Evolutionary conservation across 2,888 invertebrate species (phyloP).

Genomic region (Ypsolopha sequella): DNA sequence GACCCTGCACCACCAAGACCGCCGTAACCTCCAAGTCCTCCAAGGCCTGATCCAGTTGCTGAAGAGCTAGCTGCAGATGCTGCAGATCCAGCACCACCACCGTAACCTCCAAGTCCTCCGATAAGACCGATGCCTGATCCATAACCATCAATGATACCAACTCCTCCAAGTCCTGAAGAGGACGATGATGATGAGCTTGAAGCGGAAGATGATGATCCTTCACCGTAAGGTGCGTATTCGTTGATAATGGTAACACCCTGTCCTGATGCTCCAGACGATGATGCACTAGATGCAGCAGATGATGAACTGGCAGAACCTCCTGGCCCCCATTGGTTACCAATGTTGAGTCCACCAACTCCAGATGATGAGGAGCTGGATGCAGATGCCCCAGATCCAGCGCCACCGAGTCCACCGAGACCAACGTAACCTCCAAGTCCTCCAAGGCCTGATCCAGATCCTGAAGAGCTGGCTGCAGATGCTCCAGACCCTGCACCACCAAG

Average conservation of each 20-base stretch:
- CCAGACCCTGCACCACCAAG: neutral
- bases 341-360: neutral
- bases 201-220: neutral
- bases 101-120: neutral
- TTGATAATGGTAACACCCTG: neutral
- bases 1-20: neutral
- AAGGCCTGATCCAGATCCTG: neutral
- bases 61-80: neutral
- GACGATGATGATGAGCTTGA: constrained; percentile 1
- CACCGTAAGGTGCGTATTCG: neutral
- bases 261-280: neutral
- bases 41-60: neutral
- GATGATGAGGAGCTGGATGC: neutral
- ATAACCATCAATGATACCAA: too few relatives aligned
- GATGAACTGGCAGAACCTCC: neutral
- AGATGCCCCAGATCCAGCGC: neutral
- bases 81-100: neutral
- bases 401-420: neutral
- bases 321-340: neutral
- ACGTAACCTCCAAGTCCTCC: neutral
- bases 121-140: neutral
- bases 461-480: neutral
- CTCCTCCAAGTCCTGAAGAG: neutral
- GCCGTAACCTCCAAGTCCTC: neutral
- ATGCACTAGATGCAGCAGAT: neutral